Conservation (phyloP, 2,888 invertebrate genomes). For the Lithophane ornitopus region DNA sequence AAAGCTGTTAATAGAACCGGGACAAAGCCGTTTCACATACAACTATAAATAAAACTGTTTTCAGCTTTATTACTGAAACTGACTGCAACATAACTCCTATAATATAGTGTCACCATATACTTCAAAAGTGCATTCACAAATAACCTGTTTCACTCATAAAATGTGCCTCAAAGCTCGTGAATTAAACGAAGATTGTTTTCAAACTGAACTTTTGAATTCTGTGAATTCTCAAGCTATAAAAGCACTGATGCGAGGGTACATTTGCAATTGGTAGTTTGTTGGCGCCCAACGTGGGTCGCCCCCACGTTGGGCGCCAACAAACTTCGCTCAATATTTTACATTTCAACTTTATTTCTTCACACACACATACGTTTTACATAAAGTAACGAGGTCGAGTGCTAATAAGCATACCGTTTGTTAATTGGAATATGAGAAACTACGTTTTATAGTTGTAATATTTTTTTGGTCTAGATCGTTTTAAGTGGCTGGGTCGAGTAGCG, state of each 20-base stretch:
- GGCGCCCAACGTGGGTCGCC: slow-evolving; percentile 75
- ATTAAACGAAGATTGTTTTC: slow-evolving; percentile 75
- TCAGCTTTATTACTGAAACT: slow-evolving; percentile 13
- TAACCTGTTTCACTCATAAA: slow-evolving; percentile 56
- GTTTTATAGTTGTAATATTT: slow-evolving; percentile 46
- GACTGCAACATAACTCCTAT: background rate
- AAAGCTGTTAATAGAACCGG: slow-evolving; percentile 20
- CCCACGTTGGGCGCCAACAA: slow-evolving; percentile 80
- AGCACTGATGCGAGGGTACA: slow-evolving; percentile 76
- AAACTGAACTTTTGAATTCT: slow-evolving; percentile 74
- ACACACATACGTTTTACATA: slow-evolving; percentile 54
- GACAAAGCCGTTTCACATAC: background rate
- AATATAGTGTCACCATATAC: slow-evolving; percentile 10
- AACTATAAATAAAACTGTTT: slow-evolving; percentile 19
- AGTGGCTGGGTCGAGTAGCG: slow-evolving; percentile 28
- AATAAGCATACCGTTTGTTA: slow-evolving; percentile 64
- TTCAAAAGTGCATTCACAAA: slow-evolving; percentile 38
- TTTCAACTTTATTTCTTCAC: slow-evolving; percentile 67
- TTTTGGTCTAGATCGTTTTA: slow-evolving; percentile 52
- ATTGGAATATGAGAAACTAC: slow-evolving; percentile 60
- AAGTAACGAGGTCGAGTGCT: slow-evolving; percentile 65
- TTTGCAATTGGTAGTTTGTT: slow-evolving; percentile 72
- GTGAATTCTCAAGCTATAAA: slow-evolving; percentile 76
- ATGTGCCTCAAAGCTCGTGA: slow-evolving; percentile 63
- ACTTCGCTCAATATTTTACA: slow-evolving; percentile 69